Percentiles rank a stretch among this genome's conserved stretches.
Conservation (phyloP, 2,113 vertebrate genomes). For the Ovibos moschatus region DNA sequence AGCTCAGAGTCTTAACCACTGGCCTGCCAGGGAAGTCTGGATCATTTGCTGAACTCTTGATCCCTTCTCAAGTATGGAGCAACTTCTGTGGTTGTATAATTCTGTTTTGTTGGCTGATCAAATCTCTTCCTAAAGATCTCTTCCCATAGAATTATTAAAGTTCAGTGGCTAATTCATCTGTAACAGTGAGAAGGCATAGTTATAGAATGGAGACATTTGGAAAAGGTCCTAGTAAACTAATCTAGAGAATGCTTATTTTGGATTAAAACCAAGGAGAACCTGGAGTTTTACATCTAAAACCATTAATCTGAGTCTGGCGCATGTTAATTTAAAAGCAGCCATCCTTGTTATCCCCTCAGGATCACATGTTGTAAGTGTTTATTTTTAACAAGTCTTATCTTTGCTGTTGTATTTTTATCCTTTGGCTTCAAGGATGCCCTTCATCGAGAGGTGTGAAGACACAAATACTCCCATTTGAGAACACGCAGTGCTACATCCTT, state of each 20-base stretch:
- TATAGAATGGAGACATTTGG: background rate
- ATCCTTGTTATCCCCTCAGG: background rate
- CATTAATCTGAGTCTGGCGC: background rate
- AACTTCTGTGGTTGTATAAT: background rate
- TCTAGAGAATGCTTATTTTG: background rate
- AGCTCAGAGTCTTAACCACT: background rate
- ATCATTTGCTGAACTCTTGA: background rate
- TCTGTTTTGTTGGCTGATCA: background rate
- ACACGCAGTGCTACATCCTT: constrained; percentile 24
- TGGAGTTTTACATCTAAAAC: background rate
- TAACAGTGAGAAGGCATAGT: background rate
- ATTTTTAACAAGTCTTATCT: constrained; percentile 51
- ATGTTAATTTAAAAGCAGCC: constrained; percentile 24
- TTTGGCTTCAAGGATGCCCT: constrained; percentile 47
- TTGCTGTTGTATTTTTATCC: constrained; percentile 57
- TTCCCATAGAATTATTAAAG: background rate
- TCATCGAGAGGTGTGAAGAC: constrained; percentile 52
- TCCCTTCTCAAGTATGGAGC: background rate
- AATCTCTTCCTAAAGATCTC: background rate
- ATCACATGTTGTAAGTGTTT: constrained; percentile 5
- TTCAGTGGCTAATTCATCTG: background rate
- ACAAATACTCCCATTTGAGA: constrained; percentile 50
- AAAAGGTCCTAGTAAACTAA: background rate
- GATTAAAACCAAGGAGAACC: background rate
- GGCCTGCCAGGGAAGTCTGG: background rate